A percentile compares a stretch with the other conserved stretches of the same genome.
phyloP scores from a whole-genome alignment of 2,888 invertebrate species.

The Sinohyriopsis cumingii region DNA sequence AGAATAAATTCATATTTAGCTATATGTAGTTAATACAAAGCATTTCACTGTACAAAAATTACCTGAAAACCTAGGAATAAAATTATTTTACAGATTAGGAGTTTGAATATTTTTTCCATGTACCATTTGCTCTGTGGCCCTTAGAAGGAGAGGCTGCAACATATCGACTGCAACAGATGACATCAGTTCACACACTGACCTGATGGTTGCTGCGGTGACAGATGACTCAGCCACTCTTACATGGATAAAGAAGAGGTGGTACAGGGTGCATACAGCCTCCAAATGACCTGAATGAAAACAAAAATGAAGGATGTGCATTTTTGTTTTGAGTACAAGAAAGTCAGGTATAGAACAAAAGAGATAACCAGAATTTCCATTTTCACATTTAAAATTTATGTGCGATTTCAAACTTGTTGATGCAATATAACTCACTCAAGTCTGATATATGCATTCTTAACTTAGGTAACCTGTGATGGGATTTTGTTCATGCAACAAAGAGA shows the following conservation, averaged over 20 bases:
- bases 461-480: too few relatives aligned
- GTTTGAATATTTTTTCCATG: neutral
- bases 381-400: too few relatives aligned
- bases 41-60: slow-evolving; percentile 1
- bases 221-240: slow-evolving; percentile 49
- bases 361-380: too few relatives aligned
- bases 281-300: slow-evolving; percentile 19
- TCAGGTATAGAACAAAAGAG: neutral
- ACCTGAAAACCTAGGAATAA: neutral
- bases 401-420: too few relatives aligned
- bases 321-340: neutral
- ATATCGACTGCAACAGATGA: slow-evolving; percentile 36
- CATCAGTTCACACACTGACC: slow-evolving; percentile 39
- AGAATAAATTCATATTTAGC: neutral
- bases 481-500: too few relatives aligned
- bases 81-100: neutral
- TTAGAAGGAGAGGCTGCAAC: slow-evolving; percentile 24
- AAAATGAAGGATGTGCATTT: neutral
- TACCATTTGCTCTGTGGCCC: slow-evolving; percentile 26
- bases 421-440: too few relatives aligned
- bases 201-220: slow-evolving; percentile 42
- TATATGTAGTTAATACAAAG: neutral
- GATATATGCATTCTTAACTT: too few relatives aligned
- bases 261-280: slow-evolving; percentile 21
- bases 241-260: slow-evolving; percentile 34